phyloP scores from a whole-genome alignment of 2,888 invertebrate species.

The Encarsia formosa region DNA sequence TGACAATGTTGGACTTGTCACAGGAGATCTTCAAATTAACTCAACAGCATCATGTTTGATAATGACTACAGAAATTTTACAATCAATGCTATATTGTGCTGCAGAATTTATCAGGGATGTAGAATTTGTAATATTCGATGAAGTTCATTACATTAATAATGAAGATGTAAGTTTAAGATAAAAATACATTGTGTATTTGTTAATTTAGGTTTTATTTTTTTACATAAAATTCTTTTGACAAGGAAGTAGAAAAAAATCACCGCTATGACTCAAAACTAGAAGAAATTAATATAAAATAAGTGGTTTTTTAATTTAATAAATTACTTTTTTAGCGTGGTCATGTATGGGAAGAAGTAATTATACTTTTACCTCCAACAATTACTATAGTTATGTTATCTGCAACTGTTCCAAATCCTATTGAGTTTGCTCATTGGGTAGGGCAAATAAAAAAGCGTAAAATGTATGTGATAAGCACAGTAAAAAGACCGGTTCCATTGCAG shows the following conservation, averaged over 20 bases:
- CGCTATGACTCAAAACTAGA: too few species aligned
- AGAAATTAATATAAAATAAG: too few species aligned
- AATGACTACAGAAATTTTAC: conserved; percentile 98
- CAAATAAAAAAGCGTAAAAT: conserved; percentile 81
- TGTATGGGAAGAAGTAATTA: conserved; percentile 99
- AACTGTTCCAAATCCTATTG: conserved; percentile 94
- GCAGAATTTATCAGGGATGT: conserved; percentile 91
- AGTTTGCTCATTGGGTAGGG: conserved; percentile 94
- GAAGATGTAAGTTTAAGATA: conserved; percentile 62
- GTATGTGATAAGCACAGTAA: conserved; percentile 88
- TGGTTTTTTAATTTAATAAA: neutral
- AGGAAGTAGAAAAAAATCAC: too few species aligned
- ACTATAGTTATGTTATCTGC: conserved; percentile 96
- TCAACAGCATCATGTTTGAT: conserved; percentile 91
- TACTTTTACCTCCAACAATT: conserved; percentile 89
- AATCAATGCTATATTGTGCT: conserved; percentile 95
- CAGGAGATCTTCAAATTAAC: conserved; percentile 94
- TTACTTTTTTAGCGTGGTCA: conserved; percentile 71
- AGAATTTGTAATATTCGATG: conserved; percentile 98
- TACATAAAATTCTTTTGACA: too few species aligned
- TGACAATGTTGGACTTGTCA: conserved; percentile 87
- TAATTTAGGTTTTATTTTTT: conserved; percentile 24
- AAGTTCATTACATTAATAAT: conserved; percentile 98
- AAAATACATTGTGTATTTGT: neutral
- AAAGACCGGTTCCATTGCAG: conserved; percentile 92